Base-by-base conservation (phyloP, 2,113 vertebrate species). In the Stigmatopora nigra region DNA sequence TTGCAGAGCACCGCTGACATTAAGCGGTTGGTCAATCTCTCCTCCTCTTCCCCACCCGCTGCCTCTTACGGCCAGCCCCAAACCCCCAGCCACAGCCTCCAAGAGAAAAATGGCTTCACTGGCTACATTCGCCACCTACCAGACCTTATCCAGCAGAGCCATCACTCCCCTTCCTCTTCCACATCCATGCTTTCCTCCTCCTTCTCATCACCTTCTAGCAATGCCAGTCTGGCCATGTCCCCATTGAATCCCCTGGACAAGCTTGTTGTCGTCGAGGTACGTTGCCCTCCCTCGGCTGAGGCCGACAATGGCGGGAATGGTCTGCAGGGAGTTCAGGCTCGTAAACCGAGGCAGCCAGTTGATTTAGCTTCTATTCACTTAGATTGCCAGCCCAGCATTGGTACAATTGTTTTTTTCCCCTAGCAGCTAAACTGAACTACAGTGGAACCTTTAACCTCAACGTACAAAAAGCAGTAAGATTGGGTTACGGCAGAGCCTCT, bases 121-220 rank as follows among this genome's bases (percentile, higher is more conserved):
- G 91, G 93, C 87, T 94, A 89, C 91, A 94, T 94, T 90, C 94
- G 95, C 91, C 94, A 95, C 93, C 95, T 99, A 84, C 96, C 96
- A 87, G 96, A 99, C 93, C 95, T 99, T 92, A 96, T 99, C 93
- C 96, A 98, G 93, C 96, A 98, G 94, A 98, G 95, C 93, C 95
- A 96, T 91, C 95, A 92, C 92, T 93, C 95, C 91, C 93, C 94
- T 68, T 87, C 84, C 78, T 84, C 85, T 25, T 73, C 85, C 57
- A 56, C 84, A 60, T 55, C 82, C 79, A 76, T 93, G 93, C 90
- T 92, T 76, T 83, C 88, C 77, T 85, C 75, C 72, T 67, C 79
- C 72, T 76, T 70, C 63, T 68, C 92, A 53, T 56, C 22, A 31
- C 53, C 94, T 90, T 95, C 94, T 91, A 94, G 92, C 92, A 93